Evolutionary conservation across 2,797 vertebrate genomes (phyloP).

Genomic region (Thamnophis elegans): DNA sequence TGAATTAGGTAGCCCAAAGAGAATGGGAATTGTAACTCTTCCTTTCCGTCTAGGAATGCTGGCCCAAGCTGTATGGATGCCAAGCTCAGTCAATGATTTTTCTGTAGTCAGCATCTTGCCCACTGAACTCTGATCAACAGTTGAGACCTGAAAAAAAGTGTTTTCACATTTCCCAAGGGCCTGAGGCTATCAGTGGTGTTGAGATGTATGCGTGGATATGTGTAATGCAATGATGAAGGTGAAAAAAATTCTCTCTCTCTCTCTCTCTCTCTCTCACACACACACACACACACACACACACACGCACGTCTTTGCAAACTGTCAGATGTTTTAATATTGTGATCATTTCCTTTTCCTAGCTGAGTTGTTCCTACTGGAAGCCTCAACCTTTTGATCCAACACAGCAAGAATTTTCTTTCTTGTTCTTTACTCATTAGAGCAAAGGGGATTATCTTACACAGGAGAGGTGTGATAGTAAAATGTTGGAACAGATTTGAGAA

Average conservation of each 20-base stretch:
- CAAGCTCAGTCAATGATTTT: neutral
- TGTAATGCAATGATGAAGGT: neutral
- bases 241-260: neutral
- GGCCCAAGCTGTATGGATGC: neutral
- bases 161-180: neutral
- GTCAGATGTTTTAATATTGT: conserved; percentile 37
- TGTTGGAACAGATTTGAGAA: neutral
- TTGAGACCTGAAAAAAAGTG: neutral
- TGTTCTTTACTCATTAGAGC: conserved; percentile 47
- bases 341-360: conserved; percentile 49
- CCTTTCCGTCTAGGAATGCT: neutral
- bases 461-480: conserved; percentile 29
- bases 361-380: conserved; percentile 52
- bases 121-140: neutral
- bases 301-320: neutral
- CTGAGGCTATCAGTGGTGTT: neutral
- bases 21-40: neutral
- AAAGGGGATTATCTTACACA: conserved; percentile 17
- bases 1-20: neutral
- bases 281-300: neutral
- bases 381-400: conserved; percentile 56
- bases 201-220: neutral
- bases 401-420: conserved; percentile 49
- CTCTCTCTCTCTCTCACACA: neutral
- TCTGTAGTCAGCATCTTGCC: neutral